Percentiles rank a stretch among this genome's conserved stretches.
Evolutionary conservation across 2,888 invertebrate genomes (phyloP).

Genomic region (Mylabris sibirica): DNA sequence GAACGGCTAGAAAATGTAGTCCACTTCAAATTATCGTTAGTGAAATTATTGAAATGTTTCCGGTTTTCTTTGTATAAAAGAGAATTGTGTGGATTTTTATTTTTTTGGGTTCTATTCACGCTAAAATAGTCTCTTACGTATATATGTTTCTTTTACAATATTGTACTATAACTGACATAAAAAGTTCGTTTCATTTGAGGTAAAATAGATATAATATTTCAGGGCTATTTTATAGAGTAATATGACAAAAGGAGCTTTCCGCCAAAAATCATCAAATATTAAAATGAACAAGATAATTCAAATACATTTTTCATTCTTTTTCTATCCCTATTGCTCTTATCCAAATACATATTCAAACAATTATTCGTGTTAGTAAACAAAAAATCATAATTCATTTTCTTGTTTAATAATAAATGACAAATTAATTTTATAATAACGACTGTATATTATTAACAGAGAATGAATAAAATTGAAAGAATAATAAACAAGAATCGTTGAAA

Average conservation of each 20-base stretch:
- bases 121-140: conserved; percentile 21
- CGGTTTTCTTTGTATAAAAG: not conserved
- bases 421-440: not conserved
- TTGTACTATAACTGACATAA: conserved; percentile 34
- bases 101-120: not conserved
- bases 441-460: not conserved
- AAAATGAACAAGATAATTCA: conserved; percentile 31
- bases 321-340: not conserved
- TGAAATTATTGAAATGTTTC: not conserved
- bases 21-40: not conserved
- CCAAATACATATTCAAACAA: not conserved
- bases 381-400: not conserved
- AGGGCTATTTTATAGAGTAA: conserved; percentile 30
- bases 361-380: not conserved
- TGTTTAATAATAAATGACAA: not conserved
- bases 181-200: conserved; percentile 39
- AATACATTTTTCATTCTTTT: conserved; percentile 8
- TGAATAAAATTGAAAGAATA: conserved; percentile 15
- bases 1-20: not conserved
- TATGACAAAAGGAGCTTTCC: conserved; percentile 32
- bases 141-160: conserved; percentile 33
- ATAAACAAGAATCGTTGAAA: conserved; percentile 15
- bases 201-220: conserved; percentile 39
- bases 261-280: conserved; percentile 36
- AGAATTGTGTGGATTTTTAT: not conserved